Conservation (phyloP, 2,113 vertebrate genomes). For the Psettodes erumei region DNA sequence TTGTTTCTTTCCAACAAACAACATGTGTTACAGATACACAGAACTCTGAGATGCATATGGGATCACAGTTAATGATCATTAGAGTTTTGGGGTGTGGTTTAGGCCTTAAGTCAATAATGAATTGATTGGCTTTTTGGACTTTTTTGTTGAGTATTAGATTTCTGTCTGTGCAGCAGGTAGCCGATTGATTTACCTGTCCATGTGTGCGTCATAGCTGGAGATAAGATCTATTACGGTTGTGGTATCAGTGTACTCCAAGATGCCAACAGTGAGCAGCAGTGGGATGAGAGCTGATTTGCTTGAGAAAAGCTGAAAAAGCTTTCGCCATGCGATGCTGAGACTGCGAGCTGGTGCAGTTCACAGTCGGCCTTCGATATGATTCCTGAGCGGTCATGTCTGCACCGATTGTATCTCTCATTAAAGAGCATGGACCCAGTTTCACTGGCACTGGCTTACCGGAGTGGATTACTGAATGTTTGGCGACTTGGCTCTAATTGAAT, state of each 20-base stretch:
- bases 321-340: background rate
- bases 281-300: background rate
- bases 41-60: background rate
- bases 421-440: conserved; percentile 24
- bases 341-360: background rate
- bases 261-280: background rate
- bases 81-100: background rate
- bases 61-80: background rate
- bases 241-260: background rate
- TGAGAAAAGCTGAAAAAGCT: background rate
- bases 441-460: conserved; percentile 38
- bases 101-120: background rate
- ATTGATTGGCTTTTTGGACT: background rate
- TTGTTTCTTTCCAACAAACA: too few relatives aligned
- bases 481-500: conserved; percentile 44
- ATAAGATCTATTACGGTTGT: too few relatives aligned
- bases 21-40: too few relatives aligned
- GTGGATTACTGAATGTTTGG: conserved; percentile 48
- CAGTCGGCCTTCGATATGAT: background rate
- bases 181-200: background rate
- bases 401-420: conserved; percentile 7
- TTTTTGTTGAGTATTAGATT: background rate
- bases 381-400: background rate
- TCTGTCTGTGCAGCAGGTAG: background rate
- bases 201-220: background rate